Evolutionary conservation across 2,797 vertebrate species (phyloP).

Genomic region (Pogoniulus pusillus): DNA sequence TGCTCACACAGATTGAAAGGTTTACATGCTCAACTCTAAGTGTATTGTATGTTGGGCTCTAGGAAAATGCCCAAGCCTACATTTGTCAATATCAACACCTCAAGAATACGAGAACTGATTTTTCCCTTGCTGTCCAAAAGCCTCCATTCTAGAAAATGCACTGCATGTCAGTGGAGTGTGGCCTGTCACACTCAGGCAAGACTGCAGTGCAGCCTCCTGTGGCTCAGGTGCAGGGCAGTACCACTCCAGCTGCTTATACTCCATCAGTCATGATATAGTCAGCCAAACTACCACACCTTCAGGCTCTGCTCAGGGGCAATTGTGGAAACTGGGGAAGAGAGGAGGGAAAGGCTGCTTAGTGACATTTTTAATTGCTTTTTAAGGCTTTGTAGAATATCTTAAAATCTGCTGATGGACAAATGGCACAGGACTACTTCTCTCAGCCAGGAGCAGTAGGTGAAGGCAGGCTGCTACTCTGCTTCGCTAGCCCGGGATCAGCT

Average conservation of each 20-base stretch:
- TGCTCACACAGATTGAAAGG: not conserved
- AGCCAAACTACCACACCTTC: not conserved
- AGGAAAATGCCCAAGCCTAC: not conserved
- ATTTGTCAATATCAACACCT: not conserved
- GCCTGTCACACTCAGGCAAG: not conserved
- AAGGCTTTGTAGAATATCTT: not conserved
- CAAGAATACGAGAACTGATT: not conserved
- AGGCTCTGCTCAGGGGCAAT: not conserved
- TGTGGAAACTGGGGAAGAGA: not conserved
- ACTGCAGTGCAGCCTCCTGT: not conserved
- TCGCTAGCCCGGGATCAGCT: not conserved
- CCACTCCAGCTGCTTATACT: not conserved
- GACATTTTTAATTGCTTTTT: not conserved
- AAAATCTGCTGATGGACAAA: not conserved
- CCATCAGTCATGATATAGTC: not conserved
- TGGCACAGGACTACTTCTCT: not conserved
- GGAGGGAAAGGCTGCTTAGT: not conserved
- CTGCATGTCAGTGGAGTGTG: not conserved
- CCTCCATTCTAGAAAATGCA: not conserved
- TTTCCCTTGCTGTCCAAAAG: not conserved
- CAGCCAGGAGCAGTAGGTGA: not conserved
- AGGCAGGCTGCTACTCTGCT: not conserved
- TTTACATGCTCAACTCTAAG: not conserved
- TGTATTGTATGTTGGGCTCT: not conserved
- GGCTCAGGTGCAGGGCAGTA: not conserved